Evolutionary conservation across 2,888 invertebrate species (phyloP).

Genomic region (Drosophila mercatorum): DNA sequence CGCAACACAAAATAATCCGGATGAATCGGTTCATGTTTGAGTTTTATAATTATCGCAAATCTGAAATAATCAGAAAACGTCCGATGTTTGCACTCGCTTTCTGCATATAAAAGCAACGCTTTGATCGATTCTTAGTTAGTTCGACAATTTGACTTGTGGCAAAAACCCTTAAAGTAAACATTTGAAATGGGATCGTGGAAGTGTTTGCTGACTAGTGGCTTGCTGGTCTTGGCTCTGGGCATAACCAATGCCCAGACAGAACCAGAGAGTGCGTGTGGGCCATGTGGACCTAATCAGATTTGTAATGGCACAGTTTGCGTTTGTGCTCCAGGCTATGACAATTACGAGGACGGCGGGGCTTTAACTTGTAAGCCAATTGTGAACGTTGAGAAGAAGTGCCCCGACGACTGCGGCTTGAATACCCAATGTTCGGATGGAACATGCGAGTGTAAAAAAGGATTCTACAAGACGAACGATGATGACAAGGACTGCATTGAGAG

Average conservation of each 20-base stretch:
- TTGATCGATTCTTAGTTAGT: not conserved
- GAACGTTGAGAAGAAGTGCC: not conserved
- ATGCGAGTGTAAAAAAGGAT: not conserved
- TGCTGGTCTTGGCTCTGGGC: not conserved
- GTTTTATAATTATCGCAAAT: not conserved
- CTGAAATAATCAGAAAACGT: not conserved
- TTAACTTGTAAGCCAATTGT: not conserved
- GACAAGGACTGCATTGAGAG: not conserved
- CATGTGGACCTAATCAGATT: not conserved
- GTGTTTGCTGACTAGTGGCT: not conserved
- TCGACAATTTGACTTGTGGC: not conserved
- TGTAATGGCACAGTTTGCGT: not conserved
- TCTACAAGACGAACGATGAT: not conserved
- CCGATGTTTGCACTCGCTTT: not conserved
- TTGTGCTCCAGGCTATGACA: not conserved
- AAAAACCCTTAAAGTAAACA: no score
- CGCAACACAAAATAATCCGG: not conserved
- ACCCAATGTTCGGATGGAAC: not conserved
- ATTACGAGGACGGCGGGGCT: not conserved
- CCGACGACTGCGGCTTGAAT: not conserved
- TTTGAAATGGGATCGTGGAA: not conserved
- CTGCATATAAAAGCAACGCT: constrained; percentile 10
- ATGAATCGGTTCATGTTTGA: not conserved
- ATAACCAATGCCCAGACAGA: not conserved
- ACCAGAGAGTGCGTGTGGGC: not conserved